Conservation (phyloP, 2,888 invertebrate genomes). For the Eumacrocentrus americanus region DNA sequence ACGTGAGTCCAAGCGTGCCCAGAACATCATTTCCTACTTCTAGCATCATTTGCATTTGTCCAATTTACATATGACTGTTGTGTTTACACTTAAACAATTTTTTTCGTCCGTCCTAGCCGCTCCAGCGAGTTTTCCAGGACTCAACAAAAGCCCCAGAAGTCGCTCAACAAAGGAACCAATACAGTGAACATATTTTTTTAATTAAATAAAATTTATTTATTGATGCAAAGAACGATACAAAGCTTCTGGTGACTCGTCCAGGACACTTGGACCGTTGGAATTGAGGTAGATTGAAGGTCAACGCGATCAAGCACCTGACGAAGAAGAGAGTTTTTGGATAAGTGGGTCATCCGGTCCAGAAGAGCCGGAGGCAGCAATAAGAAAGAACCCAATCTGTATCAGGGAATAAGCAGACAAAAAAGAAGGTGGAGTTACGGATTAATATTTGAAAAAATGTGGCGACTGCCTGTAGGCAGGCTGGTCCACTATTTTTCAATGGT, state of each 20-base stretch:
- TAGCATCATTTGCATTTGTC: conserved; percentile 2
- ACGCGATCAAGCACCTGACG: background rate
- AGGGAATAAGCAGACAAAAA: background rate
- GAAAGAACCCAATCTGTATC: background rate
- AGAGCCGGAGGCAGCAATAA: conserved; percentile 23
- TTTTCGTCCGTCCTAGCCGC: too few relatives aligned
- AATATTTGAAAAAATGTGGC: conserved; percentile 28
- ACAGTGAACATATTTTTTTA: too few relatives aligned
- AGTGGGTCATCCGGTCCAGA: conserved; percentile 42
- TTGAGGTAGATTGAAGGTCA: background rate
- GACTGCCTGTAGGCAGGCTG: conserved; percentile 24
- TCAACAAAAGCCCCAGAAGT: too few relatives aligned
- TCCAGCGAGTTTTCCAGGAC: too few relatives aligned
- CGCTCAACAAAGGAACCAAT: too few relatives aligned
- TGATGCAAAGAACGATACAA: too few relatives aligned
- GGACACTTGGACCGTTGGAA: too few relatives aligned
- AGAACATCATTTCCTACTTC: conserved; percentile 6
- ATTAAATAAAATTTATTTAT: too few relatives aligned
- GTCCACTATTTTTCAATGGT: background rate
- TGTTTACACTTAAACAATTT: background rate
- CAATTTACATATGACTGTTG: background rate
- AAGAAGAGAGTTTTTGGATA: conserved; percentile 28
- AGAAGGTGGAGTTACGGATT: conserved; percentile 30
- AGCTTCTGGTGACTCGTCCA: too few relatives aligned
- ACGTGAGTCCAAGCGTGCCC: conserved; percentile 31